phyloP scores from a whole-genome alignment of 2,797 vertebrate species.

The Monodelphis domestica region DNA sequence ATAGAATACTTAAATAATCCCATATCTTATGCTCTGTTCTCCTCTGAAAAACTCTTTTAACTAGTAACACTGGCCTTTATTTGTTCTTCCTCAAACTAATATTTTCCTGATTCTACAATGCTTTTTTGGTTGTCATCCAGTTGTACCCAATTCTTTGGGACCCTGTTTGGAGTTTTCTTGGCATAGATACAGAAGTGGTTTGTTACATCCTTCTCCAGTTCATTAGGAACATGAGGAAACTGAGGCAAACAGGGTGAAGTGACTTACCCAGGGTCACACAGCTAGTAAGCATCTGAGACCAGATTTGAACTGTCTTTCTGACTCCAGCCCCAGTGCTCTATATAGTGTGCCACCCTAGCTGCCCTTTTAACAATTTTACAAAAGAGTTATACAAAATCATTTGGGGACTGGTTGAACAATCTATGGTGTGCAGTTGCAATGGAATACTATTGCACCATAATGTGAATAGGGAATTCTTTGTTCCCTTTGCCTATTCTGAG shows the following conservation, averaged over 20 bases:
- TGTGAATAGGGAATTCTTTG: too few relatives aligned
- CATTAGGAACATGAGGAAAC: not conserved
- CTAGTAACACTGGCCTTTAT: not conserved
- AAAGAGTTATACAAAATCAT: too few relatives aligned
- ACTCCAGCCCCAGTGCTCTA: not conserved
- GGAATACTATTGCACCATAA: too few relatives aligned
- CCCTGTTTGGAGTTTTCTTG: not conserved
- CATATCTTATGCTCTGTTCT: not conserved
- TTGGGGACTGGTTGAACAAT: too few relatives aligned
- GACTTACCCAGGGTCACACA: not conserved
- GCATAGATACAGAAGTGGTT: not conserved
- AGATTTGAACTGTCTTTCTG: too few relatives aligned
- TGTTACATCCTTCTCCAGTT: not conserved
- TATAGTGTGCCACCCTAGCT: too few relatives aligned
- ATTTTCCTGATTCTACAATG: too few relatives aligned
- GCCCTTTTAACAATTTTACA: too few relatives aligned
- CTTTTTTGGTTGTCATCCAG: not conserved
- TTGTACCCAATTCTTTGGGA: not conserved
- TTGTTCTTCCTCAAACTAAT: not conserved
- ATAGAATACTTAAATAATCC: too few relatives aligned
- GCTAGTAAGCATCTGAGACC: not conserved
- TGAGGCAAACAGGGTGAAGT: not conserved
- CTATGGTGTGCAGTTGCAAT: too few relatives aligned
- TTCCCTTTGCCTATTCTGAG: too few relatives aligned
- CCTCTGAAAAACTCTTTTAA: rapidly evolving